Conservation (phyloP, 2,113 vertebrate species). For the Aplodontia rufa region DNA sequence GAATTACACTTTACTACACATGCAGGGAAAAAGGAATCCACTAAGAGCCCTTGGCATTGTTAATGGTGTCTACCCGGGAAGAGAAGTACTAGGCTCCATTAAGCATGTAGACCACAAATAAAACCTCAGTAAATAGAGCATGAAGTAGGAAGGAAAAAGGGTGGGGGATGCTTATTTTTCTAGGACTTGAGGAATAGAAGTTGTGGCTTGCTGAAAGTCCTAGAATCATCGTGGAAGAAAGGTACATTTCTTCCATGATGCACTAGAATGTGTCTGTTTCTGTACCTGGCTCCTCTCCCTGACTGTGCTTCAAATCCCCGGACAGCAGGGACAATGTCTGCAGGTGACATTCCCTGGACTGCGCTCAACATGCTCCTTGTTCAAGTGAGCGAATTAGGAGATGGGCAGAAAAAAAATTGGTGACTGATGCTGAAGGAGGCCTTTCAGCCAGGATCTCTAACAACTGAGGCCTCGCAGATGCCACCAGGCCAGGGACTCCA, state of each 20-base stretch:
- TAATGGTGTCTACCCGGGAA: not conserved
- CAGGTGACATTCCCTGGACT: not conserved
- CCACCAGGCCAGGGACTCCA: not conserved
- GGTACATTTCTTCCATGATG: not conserved
- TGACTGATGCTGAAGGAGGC: not conserved
- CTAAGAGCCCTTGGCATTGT: not conserved
- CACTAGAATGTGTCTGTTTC: not conserved
- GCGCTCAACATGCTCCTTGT: not conserved
- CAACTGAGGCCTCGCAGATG: not conserved
- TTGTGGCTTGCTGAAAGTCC: not conserved
- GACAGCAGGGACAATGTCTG: not conserved
- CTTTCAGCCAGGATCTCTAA: not conserved
- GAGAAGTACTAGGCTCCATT: not conserved
- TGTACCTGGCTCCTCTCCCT: not conserved
- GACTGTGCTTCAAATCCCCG: not conserved
- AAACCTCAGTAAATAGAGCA: constrained; percentile 15
- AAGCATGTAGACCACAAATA: constrained; percentile 1
- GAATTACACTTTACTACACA: not conserved
- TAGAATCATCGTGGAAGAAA: not conserved
- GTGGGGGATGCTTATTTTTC: not conserved
- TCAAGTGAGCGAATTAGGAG: not conserved
- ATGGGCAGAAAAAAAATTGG: not conserved
- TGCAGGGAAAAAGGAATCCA: not conserved
- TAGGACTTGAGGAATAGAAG: not conserved
- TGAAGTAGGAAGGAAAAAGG: not conserved